A percentile compares a stretch with the other conserved stretches of the same genome.
These are phyloP conservation scores for Lacerta bilineata DNA, from an alignment of 2,797 vertebrate genomes.

Conservation along the genomic window DNA sequence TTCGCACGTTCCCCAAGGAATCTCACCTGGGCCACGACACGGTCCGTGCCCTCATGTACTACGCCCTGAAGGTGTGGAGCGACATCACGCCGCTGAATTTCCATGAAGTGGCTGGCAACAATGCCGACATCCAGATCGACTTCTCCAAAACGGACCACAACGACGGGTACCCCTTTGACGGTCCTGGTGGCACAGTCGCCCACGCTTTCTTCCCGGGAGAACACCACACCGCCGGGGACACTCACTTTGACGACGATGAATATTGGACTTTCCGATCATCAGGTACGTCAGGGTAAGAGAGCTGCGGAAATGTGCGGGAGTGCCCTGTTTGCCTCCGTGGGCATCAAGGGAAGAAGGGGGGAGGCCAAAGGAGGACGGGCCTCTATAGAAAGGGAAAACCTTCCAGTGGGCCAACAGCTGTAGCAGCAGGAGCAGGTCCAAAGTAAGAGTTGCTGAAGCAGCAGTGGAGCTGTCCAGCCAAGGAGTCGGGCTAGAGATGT, in stretches of 20 bases:
- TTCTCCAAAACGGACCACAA: constrained; percentile 93
- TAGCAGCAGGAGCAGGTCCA: background rate
- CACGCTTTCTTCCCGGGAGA: constrained; percentile 96
- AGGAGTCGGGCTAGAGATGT: background rate
- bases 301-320: background rate
- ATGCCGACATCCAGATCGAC: constrained; percentile 96
- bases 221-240: constrained; percentile 89
- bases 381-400: background rate
- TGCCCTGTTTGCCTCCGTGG: background rate
- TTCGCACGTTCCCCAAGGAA: constrained; percentile 92
- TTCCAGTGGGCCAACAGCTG: background rate
- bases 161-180: constrained; percentile 93
- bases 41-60: constrained; percentile 94
- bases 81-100: constrained; percentile 94
- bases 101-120: constrained; percentile 93
- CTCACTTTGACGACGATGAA: constrained; percentile 96
- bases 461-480: background rate
- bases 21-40: constrained; percentile 92
- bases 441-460: background rate
- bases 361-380: no score
- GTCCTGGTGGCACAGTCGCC: constrained; percentile 93
- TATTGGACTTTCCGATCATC: constrained; percentile 96
- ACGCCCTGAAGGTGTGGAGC: constrained; percentile 97
- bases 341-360: no score
- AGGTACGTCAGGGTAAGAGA: constrained; percentile 78